These are phyloP conservation scores for Stenodema calcarata DNA, from an alignment of 2,888 invertebrate genomes.

Conservation along the genomic window DNA sequence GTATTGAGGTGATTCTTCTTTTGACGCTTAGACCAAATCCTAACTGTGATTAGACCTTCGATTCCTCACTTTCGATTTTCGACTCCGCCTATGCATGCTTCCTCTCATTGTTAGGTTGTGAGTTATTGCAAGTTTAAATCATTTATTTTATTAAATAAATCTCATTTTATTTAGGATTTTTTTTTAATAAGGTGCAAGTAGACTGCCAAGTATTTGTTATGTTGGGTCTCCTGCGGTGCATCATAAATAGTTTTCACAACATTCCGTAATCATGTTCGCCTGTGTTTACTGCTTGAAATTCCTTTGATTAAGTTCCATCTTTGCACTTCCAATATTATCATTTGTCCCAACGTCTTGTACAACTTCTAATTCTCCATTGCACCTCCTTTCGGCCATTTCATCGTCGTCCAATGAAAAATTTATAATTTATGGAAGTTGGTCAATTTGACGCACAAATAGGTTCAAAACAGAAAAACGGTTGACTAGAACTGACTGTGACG, in stretches of 20 bases:
- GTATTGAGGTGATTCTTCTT: neutral
- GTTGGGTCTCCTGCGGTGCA: neutral
- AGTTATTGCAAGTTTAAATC: neutral
- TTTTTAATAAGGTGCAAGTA: neutral
- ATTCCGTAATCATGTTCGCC: neutral
- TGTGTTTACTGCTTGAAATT: neutral
- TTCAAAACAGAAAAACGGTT: too few relatives aligned
- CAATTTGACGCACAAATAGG: too few relatives aligned
- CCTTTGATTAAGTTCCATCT: neutral
- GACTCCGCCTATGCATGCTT: neutral
- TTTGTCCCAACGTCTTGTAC: too few relatives aligned
- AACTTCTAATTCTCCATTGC: too few relatives aligned
- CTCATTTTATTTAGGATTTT: neutral
- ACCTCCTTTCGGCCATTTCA: too few relatives aligned
- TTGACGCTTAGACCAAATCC: neutral
- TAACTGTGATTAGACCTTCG: neutral
- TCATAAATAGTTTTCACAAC: neutral
- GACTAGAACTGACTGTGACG: too few relatives aligned
- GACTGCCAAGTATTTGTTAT: neutral
- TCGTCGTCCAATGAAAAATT: too few relatives aligned
- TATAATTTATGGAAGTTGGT: too few relatives aligned
- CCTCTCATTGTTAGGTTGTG: neutral
- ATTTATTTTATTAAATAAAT: neutral
- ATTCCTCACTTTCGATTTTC: neutral
- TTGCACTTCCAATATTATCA: too few relatives aligned